Conservation (phyloP, 2,888 invertebrate genomes). For the Periphyllus acericola region DNA sequence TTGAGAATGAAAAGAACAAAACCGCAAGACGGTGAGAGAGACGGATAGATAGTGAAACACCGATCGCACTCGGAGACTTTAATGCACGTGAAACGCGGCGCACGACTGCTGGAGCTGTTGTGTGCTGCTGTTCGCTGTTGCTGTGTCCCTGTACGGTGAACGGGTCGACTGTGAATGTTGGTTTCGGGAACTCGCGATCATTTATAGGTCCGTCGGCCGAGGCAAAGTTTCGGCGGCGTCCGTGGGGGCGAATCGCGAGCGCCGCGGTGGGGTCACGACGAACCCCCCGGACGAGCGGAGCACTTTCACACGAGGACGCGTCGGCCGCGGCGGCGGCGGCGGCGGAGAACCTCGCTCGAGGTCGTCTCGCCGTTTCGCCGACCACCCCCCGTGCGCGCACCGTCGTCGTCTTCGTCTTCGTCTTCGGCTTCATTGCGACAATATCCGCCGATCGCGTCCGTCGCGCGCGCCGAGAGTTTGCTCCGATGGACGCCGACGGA, state of each 20-base stretch:
- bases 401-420: no score
- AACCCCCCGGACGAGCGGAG: constrained; percentile 13
- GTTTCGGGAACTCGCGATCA: constrained; percentile 18
- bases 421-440: not conserved
- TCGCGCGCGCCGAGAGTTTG: not conserved
- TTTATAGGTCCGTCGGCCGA: constrained; percentile 25
- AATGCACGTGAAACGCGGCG: not conserved
- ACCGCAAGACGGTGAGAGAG: not conserved
- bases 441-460: not conserved
- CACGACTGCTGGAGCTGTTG: not conserved
- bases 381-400: not conserved
- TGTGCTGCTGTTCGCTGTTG: no score
- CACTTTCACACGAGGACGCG: constrained; percentile 41
- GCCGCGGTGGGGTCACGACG: not conserved
- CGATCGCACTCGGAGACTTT: not conserved
- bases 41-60: not conserved
- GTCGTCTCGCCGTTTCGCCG: not conserved
- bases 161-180: constrained; percentile 44
- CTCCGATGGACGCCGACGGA: not conserved
- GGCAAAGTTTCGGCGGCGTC: not conserved
- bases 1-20: no score
- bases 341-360: not conserved
- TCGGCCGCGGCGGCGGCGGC: not conserved
- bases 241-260: constrained; percentile 21
- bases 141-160: constrained; percentile 29